phyloP scores from a whole-genome alignment of 2,797 vertebrate genomes.

The Falco biarmicus region DNA sequence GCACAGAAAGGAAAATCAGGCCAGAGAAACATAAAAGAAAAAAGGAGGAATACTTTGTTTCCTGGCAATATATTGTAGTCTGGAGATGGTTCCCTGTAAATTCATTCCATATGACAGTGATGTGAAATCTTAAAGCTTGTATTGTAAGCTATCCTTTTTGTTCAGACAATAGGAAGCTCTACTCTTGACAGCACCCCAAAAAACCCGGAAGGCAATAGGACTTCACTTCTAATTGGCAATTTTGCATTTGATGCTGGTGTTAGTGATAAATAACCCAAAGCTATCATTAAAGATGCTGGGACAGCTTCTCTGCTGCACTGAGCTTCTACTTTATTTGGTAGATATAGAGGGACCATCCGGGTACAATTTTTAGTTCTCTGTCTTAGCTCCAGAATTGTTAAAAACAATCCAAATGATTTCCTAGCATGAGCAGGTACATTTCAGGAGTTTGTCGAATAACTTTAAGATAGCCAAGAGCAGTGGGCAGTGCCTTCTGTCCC shows the following conservation, averaged over 20 bases:
- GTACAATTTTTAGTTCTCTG: neutral
- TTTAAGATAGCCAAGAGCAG: neutral
- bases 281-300: neutral
- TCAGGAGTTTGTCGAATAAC: neutral
- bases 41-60: neutral
- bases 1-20: neutral
- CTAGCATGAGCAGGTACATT: neutral
- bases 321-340: neutral
- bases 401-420: neutral
- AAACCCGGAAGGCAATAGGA: neutral
- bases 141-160: constrained; percentile 7
- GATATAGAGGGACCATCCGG: neutral
- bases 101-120: neutral
- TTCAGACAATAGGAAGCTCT: neutral
- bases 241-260: neutral
- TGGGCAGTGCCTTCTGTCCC: neutral
- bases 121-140: constrained; percentile 33
- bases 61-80: neutral
- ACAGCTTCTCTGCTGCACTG: neutral
- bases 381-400: neutral
- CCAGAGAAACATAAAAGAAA: neutral
- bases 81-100: constrained; percentile 5
- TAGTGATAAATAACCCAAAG: neutral
- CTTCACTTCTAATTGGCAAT: neutral
- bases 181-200: neutral